Evolutionary conservation across 2,888 invertebrate genomes (phyloP).

Genomic region (Gastracanthus pulcherrimus): DNA sequence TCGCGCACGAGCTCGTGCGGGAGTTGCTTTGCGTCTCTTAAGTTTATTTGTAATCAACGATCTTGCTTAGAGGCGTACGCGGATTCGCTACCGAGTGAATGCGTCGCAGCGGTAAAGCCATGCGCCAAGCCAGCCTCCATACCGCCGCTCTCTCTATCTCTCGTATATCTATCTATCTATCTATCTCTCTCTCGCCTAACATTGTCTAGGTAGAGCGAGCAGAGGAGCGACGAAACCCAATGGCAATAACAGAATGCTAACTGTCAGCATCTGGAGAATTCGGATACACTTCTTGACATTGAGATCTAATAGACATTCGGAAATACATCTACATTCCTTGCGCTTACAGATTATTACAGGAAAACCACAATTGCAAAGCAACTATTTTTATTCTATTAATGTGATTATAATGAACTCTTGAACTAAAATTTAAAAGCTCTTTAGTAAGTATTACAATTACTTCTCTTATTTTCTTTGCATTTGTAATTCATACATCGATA

Average conservation of each 20-base stretch:
- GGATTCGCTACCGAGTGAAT: slow-evolving; percentile 47
- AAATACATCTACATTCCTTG: neutral
- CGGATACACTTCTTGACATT: slow-evolving; percentile 7
- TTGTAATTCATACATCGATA: too few relatives aligned
- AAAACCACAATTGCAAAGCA: neutral
- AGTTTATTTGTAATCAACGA: slow-evolving; percentile 68
- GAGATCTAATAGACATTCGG: slow-evolving; percentile 25
- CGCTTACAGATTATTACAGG: neutral
- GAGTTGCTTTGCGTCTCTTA: slow-evolving; percentile 37
- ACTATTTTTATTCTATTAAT: neutral
- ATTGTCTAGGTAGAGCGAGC: neutral
- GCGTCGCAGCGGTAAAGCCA: slow-evolving; percentile 31
- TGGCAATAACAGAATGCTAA: slow-evolving; percentile 44
- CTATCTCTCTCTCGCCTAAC: too few relatives aligned
- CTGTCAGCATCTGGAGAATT: slow-evolving; percentile 36
- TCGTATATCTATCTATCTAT: too few relatives aligned
- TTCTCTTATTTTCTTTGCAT: too few relatives aligned
- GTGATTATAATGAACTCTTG: too few relatives aligned
- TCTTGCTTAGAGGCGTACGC: slow-evolving; percentile 61
- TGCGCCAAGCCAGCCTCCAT: neutral
- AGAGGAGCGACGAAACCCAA: slow-evolving; percentile 15
- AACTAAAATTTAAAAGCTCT: too few relatives aligned
- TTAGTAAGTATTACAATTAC: too few relatives aligned
- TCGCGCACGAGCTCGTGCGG: neutral
- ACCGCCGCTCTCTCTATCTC: too few relatives aligned